Evolutionary conservation across 2,113 vertebrate genomes (phyloP).

Genomic region (Azemiops feae): DNA sequence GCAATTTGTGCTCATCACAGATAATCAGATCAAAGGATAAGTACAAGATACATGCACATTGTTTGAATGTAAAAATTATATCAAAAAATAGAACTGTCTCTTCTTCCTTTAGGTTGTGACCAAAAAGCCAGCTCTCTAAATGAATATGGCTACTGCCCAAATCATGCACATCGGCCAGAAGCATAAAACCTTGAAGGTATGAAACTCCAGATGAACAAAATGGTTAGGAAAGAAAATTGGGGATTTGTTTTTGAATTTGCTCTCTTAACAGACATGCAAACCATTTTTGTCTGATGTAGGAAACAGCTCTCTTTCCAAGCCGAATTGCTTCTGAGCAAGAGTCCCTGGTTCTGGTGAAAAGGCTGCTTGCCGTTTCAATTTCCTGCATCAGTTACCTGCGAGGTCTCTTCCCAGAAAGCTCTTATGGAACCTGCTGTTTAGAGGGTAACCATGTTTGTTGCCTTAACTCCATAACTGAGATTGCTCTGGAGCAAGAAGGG

Average conservation of each 20-base stretch:
- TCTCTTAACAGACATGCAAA: background rate
- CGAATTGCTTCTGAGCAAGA: conserved; percentile 57
- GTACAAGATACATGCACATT: background rate
- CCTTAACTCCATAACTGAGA: background rate
- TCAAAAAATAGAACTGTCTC: conserved; percentile 24
- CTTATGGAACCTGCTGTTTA: conserved; percentile 68
- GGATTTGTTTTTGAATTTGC: background rate
- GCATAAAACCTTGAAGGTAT: conserved; percentile 64
- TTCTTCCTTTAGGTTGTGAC: conserved; percentile 36
- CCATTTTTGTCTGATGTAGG: conserved; percentile 39
- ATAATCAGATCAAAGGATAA: no score
- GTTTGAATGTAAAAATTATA: background rate
- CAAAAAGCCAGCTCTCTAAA: conserved; percentile 34
- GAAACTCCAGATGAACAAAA: background rate
- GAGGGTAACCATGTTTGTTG: conserved; percentile 63
- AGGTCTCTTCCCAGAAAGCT: conserved; percentile 75
- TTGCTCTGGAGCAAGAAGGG: background rate
- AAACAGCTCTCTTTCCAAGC: conserved; percentile 54
- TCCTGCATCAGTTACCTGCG: conserved; percentile 76
- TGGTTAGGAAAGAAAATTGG: background rate
- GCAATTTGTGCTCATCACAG: background rate
- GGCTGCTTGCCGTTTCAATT: conserved; percentile 68
- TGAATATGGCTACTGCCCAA: conserved; percentile 65
- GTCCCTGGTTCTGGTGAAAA: conserved; percentile 71
- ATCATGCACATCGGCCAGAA: conserved; percentile 36